A percentile compares a stretch with the other conserved stretches of the same genome.
Evolutionary conservation across 2,113 vertebrate species (phyloP).

Genomic region (Paracanthobrama guichenoti): DNA sequence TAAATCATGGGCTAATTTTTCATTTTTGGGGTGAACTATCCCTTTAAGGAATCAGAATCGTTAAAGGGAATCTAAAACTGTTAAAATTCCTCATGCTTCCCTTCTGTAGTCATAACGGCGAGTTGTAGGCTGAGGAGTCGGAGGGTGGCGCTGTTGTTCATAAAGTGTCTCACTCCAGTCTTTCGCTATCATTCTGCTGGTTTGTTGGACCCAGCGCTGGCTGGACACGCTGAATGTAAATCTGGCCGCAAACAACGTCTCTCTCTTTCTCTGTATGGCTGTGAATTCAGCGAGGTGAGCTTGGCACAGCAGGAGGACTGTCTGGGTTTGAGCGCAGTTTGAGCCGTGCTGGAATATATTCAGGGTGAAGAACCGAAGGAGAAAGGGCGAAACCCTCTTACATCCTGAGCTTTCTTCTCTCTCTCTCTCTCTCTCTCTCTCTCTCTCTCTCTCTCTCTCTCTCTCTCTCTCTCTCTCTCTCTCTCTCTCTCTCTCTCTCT

Average conservation of each 20-base stretch:
- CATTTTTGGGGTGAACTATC: too few species aligned
- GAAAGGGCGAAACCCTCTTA: constrained; percentile 39
- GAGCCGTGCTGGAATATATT: constrained; percentile 28
- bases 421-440: too few species aligned
- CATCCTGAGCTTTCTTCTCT: constrained; percentile 20
- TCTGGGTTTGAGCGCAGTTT: constrained; percentile 24
- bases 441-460: not conserved
- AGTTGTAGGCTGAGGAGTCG: not conserved
- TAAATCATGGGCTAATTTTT: too few species aligned
- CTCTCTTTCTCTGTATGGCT: constrained; percentile 42
- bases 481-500: too few species aligned
- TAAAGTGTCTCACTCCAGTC: not conserved
- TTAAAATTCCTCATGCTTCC: not conserved
- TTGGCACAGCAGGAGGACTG: constrained; percentile 31
- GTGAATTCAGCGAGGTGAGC: constrained; percentile 25
- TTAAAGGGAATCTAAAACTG: not conserved
- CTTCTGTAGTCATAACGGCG: not conserved
- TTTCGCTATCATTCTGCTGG: constrained; percentile 18
- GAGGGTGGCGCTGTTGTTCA: constrained; percentile 55
- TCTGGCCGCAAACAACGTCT: constrained; percentile 49
- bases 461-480: too few species aligned
- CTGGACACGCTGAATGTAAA: constrained; percentile 55
- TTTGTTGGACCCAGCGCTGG: constrained; percentile 41
- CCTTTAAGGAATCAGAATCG: not conserved
- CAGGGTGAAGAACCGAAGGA: constrained; percentile 38